Percentiles rank a stretch among this genome's conserved stretches.
Evolutionary conservation across 2,888 invertebrate species (phyloP).

Genomic region (Brachypterus glaber): DNA sequence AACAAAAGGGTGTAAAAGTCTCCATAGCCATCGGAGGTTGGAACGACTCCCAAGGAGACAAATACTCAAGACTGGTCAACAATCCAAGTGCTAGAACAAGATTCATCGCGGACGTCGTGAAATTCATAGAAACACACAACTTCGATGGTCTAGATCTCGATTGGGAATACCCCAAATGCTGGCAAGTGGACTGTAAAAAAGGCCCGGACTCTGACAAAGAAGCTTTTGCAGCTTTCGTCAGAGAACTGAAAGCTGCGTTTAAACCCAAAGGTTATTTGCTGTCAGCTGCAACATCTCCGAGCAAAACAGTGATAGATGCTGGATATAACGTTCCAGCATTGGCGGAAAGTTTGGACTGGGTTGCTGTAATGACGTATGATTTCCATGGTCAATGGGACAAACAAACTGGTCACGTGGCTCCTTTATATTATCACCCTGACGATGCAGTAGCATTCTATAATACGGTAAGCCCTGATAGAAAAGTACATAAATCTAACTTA

Average conservation of each 20-base stretch:
- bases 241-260: conserved; percentile 54
- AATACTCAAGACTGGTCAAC: conserved; percentile 77
- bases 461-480: too few species aligned
- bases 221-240: conserved; percentile 64
- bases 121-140: conserved; percentile 67
- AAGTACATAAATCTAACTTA: too few species aligned
- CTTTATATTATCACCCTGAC: conserved; percentile 70
- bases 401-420: conserved; percentile 83
- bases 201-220: conserved; percentile 77
- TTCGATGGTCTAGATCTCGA: conserved; percentile 94
- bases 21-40: conserved; percentile 88
- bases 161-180: conserved; percentile 90
- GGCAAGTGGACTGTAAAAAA: conserved; percentile 81
- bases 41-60: conserved; percentile 88
- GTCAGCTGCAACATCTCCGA: conserved; percentile 80
- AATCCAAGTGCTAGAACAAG: conserved; percentile 59
- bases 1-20: conserved; percentile 72
- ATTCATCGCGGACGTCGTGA: conserved; percentile 65
- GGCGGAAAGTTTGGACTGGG: conserved; percentile 73
- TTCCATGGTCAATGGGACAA: conserved; percentile 90
- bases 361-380: conserved; percentile 88
- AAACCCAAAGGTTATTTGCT: conserved; percentile 48
- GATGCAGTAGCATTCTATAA: conserved; percentile 77
- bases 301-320: conserved; percentile 77
- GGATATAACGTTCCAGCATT: conserved; percentile 73